These are phyloP conservation scores for Camelus bactrianus DNA, from an alignment of 2,113 vertebrate genomes.

Conservation along the genomic window DNA sequence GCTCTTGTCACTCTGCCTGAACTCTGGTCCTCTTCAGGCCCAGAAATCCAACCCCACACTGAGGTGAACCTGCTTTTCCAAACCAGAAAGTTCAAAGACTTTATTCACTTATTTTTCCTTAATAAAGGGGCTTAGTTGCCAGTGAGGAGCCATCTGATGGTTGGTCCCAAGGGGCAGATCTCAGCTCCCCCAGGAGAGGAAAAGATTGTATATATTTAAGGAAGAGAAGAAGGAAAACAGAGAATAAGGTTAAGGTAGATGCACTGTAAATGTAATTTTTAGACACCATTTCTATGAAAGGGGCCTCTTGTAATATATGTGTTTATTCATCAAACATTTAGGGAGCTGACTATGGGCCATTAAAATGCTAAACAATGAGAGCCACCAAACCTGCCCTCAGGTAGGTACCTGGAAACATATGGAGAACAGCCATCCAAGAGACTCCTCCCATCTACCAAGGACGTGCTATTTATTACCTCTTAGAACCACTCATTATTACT, in stretches of 20 bases:
- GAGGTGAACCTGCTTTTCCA: not conserved
- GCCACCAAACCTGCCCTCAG: not conserved
- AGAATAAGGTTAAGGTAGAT: not conserved
- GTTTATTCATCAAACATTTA: conserved; percentile 48
- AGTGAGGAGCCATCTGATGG: not conserved
- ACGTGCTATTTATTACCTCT: not conserved
- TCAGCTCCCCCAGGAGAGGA: not conserved
- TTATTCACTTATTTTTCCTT: not conserved
- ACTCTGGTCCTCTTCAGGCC: too few relatives aligned
- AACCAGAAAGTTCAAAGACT: not conserved
- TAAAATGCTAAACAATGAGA: not conserved
- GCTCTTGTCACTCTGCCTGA: not conserved
- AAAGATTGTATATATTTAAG: not conserved
- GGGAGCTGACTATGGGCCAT: not conserved
- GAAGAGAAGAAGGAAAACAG: not conserved
- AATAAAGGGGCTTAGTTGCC: not conserved
- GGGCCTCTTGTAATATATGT: not conserved
- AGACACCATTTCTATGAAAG: not conserved
- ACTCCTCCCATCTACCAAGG: not conserved
- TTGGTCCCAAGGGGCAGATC: not conserved
- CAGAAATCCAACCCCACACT: not conserved
- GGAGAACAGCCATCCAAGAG: not conserved
- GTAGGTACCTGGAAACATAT: not conserved
- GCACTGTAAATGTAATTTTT: not conserved
- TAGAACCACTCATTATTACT: not conserved